Evolutionary conservation across 2,113 vertebrate species (phyloP).

Genomic region (Engraulis encrasicolus): DNA sequence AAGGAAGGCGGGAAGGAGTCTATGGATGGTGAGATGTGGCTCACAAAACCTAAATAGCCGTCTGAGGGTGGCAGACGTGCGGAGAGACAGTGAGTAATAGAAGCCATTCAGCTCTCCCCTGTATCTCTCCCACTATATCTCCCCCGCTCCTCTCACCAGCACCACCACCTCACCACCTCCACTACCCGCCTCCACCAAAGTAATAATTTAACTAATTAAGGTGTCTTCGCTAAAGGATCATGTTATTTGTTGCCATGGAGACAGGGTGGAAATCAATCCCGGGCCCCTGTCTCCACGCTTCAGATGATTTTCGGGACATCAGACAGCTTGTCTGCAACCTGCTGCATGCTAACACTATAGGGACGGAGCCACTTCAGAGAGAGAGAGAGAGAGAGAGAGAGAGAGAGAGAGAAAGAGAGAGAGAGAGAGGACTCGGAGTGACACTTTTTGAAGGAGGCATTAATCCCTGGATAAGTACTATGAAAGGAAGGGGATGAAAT

Average conservation of each 20-base stretch:
- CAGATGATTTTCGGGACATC: conserved; percentile 65
- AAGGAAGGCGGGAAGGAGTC: no score
- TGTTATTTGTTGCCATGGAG: conserved; percentile 78
- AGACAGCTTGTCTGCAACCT: conserved; percentile 74
- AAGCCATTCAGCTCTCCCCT: conserved; percentile 36
- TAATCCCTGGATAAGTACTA: conserved; percentile 23
- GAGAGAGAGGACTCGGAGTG: no score
- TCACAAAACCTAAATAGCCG: conserved; percentile 33
- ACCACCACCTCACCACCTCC: no score
- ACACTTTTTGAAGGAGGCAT: conserved; percentile 33
- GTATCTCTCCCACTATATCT: conserved; percentile 26
- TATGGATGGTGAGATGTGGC: not conserved
- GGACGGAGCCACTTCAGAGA: not conserved
- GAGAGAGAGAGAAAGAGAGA: conserved; percentile 5
- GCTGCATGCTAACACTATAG: conserved; percentile 57
- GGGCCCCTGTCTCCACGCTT: conserved; percentile 56
- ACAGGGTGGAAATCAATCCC: conserved; percentile 71
- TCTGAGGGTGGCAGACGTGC: conserved; percentile 16
- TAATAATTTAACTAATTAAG: conserved; percentile 80
- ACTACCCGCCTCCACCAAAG: conserved; percentile 63
- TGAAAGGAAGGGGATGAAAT: conserved; percentile 32
- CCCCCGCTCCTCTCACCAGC: conserved; percentile 25
- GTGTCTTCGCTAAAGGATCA: conserved; percentile 77
- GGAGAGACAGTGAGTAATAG: conserved; percentile 16
- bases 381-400: conserved; percentile 31